Conservation (phyloP, 2,797 vertebrate species). For the Ciconia nigra region DNA sequence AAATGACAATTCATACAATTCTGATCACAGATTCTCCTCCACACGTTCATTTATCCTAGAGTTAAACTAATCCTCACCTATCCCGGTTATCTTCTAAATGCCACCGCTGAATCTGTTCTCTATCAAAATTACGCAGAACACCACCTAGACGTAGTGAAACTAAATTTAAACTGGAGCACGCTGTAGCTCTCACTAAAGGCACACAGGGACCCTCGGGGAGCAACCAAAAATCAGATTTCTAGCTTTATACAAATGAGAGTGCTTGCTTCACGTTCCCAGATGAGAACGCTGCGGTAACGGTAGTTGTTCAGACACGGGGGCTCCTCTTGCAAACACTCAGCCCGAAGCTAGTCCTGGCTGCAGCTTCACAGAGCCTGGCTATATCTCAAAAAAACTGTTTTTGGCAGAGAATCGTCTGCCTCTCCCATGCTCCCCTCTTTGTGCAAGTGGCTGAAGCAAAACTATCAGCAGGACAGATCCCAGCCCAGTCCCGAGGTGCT, state of each 20-base stretch:
- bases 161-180: background rate
- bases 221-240: background rate
- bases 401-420: background rate
- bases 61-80: background rate
- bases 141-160: background rate
- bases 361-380: background rate
- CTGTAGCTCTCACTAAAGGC: background rate
- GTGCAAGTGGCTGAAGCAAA: background rate
- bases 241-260: background rate
- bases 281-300: background rate
- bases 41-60: background rate
- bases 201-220: background rate
- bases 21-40: background rate
- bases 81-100: background rate
- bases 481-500: background rate
- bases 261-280: background rate
- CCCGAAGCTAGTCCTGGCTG: background rate
- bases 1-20: background rate
- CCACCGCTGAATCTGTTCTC: background rate
- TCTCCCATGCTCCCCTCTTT: background rate
- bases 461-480: accelerated
- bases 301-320: background rate
- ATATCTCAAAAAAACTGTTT: background rate
- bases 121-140: background rate
- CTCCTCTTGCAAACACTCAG: background rate